phyloP scores from a whole-genome alignment of 1,140 invertebrate species.

The Potamilus streckersoni region DNA sequence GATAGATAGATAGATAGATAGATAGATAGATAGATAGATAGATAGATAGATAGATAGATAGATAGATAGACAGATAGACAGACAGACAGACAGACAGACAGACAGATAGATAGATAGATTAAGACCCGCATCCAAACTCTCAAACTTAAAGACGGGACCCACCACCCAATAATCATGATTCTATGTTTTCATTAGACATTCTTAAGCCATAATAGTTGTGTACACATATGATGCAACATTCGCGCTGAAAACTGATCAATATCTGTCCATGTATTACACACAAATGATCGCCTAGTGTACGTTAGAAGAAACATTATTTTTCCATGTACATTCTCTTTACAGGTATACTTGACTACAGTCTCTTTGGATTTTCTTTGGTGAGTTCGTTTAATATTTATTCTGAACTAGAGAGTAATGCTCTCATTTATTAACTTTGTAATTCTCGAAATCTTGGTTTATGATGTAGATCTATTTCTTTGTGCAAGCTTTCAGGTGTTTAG shows the following conservation, averaged over 20 bases:
- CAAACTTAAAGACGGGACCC: neutral
- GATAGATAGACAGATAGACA: no score
- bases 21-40: no score
- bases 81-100: no score
- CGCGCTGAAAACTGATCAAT: neutral
- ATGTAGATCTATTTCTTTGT: neutral
- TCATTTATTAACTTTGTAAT: neutral
- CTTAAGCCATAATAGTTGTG: no score
- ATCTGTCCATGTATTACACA: neutral
- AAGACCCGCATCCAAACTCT: neutral
- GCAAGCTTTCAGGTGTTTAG: neutral
- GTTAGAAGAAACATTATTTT: neutral
- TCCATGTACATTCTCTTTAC: conserved; percentile 5
- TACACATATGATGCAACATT: neutral
- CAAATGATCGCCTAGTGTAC: no score
- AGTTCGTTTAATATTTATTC: conserved; percentile 14
- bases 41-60: no score
- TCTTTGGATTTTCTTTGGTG: conserved; percentile 78
- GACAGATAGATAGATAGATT: no score
- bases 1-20: no score
- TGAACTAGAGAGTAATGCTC: neutral
- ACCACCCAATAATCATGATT: neutral
- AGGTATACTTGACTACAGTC: conserved; percentile 77
- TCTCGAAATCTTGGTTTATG: neutral
- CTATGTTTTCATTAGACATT: neutral